These are phyloP conservation scores for Erebia aethiops DNA, from an alignment of 2,888 invertebrate genomes.

Conservation along the genomic window DNA sequence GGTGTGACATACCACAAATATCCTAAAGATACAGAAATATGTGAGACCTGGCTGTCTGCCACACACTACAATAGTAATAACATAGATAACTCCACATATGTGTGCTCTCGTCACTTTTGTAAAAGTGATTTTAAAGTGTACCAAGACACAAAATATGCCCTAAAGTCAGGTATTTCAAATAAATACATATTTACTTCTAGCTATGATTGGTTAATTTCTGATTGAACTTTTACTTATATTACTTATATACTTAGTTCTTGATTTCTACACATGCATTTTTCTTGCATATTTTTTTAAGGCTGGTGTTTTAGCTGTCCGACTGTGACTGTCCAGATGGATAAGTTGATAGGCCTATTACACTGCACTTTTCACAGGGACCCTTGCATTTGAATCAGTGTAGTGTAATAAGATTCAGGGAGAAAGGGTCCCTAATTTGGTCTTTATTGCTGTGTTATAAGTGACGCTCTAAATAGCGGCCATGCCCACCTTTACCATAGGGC, in stretches of 20 bases:
- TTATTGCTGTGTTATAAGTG: too few species aligned
- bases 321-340: too few species aligned
- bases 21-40: conserved; percentile 84
- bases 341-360: too few species aligned
- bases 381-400: too few species aligned
- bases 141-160: conserved; percentile 87
- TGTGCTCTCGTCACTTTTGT: conserved; percentile 90
- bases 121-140: conserved; percentile 88
- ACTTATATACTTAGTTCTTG: background rate
- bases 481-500: too few species aligned
- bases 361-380: too few species aligned
- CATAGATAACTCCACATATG: conserved; percentile 82
- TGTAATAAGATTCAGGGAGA: too few species aligned
- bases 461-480: too few species aligned
- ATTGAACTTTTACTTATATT: background rate
- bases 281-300: background rate
- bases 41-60: conserved; percentile 85
- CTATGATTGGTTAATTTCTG: conserved; percentile 3
- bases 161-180: conserved; percentile 79
- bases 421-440: too few species aligned
- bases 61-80: conserved; percentile 82
- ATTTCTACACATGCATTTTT: background rate
- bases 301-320: too few species aligned
- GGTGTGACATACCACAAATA: conserved; percentile 91
- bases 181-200: background rate